Evolutionary conservation across 2,797 vertebrate genomes (phyloP), one percentile per base, ranked within the genome.

Genomic region (Coccyzus lansbergi): DNA sequence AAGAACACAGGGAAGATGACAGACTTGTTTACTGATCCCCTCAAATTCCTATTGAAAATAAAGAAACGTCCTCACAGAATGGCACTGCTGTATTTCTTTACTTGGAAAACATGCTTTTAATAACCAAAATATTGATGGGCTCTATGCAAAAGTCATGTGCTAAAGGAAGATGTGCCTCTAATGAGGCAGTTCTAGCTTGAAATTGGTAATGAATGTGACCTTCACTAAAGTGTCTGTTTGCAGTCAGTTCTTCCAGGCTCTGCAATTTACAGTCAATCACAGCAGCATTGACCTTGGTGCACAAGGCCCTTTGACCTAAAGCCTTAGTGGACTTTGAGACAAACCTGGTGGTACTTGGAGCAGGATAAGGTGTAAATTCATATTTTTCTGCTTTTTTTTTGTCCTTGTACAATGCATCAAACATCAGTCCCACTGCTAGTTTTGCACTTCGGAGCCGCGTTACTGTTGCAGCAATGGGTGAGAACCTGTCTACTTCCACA

Each of bases 21-120:
- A 33, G 4, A 46, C 62, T 38, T 33, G 0, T 16, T 18, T 25
- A 38, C 4, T 2, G 0, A 0, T 1, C 21, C 8, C 6, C 17
- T 18, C 42, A 19, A 48, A 69, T 59, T 76, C 25, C 17, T 70
- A 7, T 8, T 26, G 58, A 38, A 91, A 88, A 22, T 7, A 79
- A 58, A 78, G 15, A 6, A 55, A 74, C 15, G 49, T 12, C 25
- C 6, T 63, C 10, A 40, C 0, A 2, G 64, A 69, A 33, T 31
- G 42, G 7, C 42, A 15, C 16, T 11, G 14, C 14, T 71, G 1
- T 20, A 7, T 56, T 64, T 59, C 15, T 53, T 77, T 51, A 26
- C 9, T 59, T 31, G 31, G 60, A 56, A 90, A 84, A 49, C 2
- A 28, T 79, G 26, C 31, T 93, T 83, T 59, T 59, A 74, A 38